Evolutionary conservation across 2,797 vertebrate genomes (phyloP).

Genomic region (Tolypeutes matacus): DNA sequence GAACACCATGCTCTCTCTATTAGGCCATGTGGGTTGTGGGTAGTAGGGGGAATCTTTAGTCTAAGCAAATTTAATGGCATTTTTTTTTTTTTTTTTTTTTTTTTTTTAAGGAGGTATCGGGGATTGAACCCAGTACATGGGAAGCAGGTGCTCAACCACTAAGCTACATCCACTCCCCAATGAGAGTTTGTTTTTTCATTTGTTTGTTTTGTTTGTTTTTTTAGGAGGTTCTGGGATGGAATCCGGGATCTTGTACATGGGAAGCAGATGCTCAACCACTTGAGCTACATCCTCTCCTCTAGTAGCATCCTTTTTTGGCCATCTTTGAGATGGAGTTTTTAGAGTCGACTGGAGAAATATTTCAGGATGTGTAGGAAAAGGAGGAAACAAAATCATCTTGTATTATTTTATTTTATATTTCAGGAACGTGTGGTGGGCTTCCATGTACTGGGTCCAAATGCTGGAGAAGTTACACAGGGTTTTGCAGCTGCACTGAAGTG

Average conservation of each 20-base stretch:
- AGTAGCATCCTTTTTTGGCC: neutral
- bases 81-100: neutral
- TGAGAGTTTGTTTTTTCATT: too few species aligned
- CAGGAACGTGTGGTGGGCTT: slow-evolving; percentile 92
- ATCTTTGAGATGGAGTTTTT: neutral
- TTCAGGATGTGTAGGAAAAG: neutral
- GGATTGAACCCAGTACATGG: too few species aligned
- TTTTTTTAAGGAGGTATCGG: too few species aligned
- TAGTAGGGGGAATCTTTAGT: neutral
- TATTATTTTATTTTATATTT: slow-evolving; percentile 8
- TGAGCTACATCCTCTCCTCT: too few species aligned
- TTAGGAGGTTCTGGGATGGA: too few species aligned
- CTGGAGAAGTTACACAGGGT: slow-evolving; percentile 92
- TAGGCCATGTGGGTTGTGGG: too few species aligned
- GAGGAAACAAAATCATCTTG: neutral
- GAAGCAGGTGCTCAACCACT: too few species aligned
- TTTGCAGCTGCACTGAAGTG: slow-evolving; percentile 92
- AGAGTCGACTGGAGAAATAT: neutral
- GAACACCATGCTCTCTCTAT: neutral
- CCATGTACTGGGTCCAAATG: slow-evolving; percentile 91
- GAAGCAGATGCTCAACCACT: too few species aligned
- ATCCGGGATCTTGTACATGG: too few species aligned
- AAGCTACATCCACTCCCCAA: too few species aligned
- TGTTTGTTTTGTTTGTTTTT: too few species aligned
- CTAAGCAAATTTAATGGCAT: neutral